phyloP scores from a whole-genome alignment of 2,797 vertebrate genomes.

The Anguilla anguilla region DNA sequence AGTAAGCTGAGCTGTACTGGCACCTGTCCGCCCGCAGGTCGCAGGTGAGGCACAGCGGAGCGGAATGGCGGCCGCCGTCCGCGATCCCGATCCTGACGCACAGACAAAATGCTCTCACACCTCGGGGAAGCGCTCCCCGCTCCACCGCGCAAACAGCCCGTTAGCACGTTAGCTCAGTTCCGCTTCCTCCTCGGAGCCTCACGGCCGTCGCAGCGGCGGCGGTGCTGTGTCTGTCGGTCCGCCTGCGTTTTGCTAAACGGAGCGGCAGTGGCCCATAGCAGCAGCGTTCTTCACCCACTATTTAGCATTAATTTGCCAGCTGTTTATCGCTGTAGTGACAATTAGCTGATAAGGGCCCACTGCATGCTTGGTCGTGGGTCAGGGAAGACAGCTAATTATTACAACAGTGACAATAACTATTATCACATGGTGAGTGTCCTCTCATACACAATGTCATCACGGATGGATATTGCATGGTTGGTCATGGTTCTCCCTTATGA shows the following conservation, averaged over 20 bases:
- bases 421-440: background rate
- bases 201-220: background rate
- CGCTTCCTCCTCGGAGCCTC: background rate
- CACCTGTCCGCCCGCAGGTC: constrained; percentile 70
- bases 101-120: background rate
- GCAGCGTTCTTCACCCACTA: too few species aligned
- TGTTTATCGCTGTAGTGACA: background rate
- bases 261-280: too few species aligned
- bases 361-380: too few species aligned
- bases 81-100: constrained; percentile 61
- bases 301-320: background rate
- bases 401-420: background rate
- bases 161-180: too few species aligned
- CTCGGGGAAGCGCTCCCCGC: background rate
- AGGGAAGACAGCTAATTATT: background rate
- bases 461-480: background rate
- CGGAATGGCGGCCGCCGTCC: constrained; percentile 41
- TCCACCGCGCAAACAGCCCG: background rate
- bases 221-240: background rate
- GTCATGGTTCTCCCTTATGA: background rate
- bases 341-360: too few species aligned
- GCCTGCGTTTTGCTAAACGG: too few species aligned
- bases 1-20: constrained; percentile 83
- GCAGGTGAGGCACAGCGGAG: constrained; percentile 82
- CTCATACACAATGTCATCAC: background rate